Percentiles rank a stretch among this genome's conserved stretches.
These are phyloP conservation scores for Atethmia centrago DNA, from an alignment of 2,888 invertebrate genomes.

Conservation along the genomic window DNA sequence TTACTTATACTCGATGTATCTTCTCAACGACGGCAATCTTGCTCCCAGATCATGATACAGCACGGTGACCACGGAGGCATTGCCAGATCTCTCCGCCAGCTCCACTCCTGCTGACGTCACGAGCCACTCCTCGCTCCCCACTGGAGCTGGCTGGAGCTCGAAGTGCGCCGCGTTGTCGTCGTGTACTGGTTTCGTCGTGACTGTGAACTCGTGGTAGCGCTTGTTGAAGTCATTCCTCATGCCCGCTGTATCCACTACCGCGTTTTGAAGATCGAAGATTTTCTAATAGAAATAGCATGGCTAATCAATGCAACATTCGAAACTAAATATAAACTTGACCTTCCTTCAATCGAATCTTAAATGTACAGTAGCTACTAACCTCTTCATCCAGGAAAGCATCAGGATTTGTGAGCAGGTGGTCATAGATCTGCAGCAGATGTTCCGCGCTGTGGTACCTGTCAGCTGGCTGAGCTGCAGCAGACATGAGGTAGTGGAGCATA, in stretches of 20 bases:
- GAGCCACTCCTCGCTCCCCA: conserved; percentile 79
- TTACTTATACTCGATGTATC: conserved; percentile 90
- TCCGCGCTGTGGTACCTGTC: conserved; percentile 91
- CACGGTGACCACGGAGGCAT: conserved; percentile 87
- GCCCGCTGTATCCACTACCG: conserved; percentile 79
- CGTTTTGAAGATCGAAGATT: conserved; percentile 86
- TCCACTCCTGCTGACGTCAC: conserved; percentile 82
- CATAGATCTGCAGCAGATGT: conserved; percentile 91
- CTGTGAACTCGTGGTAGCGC: conserved; percentile 78
- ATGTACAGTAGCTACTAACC: conserved; percentile 84
- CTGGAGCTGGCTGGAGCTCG: conserved; percentile 70
- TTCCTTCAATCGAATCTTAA: background rate
- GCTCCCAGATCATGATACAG: conserved; percentile 92
- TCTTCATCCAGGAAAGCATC: conserved; percentile 93
- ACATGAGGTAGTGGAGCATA: conserved; percentile 89
- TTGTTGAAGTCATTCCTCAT: conserved; percentile 79
- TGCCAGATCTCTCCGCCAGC: conserved; percentile 75
- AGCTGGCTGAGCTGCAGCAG: conserved; percentile 77
- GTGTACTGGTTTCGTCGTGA: conserved; percentile 77
- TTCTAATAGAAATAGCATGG: conserved; percentile 74
- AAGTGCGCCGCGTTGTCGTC: conserved; percentile 83
- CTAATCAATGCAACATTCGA: background rate
- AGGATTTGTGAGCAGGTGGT: conserved; percentile 84
- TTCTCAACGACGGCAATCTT: conserved; percentile 91
- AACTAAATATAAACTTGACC: background rate